A percentile compares a stretch with the other conserved stretches of the same genome.
Conservation (phyloP, 2,797 vertebrate species). For the Rhadinocentrus ornatus region DNA sequence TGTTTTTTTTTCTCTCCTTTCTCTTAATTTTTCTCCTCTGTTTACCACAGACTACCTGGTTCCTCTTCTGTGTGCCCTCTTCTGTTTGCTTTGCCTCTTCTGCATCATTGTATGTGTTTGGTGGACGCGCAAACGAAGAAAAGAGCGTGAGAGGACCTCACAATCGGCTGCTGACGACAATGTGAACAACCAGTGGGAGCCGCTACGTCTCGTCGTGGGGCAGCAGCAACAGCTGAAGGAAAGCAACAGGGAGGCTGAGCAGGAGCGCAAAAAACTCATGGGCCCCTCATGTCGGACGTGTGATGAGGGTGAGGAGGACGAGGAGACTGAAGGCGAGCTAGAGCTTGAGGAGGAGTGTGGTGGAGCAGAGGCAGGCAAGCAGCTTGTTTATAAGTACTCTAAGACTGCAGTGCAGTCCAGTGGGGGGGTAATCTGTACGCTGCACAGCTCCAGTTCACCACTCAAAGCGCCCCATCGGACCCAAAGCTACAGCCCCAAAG, state of each 20-base stretch:
- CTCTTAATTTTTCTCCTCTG: background rate
- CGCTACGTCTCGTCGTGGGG: constrained; percentile 87
- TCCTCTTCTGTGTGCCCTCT: constrained; percentile 87
- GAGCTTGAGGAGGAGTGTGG: constrained; percentile 74
- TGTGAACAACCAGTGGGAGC: constrained; percentile 96
- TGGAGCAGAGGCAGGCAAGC: constrained; percentile 85
- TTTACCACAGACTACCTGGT: constrained; percentile 88
- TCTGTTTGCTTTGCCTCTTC: constrained; percentile 90
- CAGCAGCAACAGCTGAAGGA: constrained; percentile 82
- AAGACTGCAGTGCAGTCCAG: constrained; percentile 86
- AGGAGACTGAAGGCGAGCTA: constrained; percentile 71
- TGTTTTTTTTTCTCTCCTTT: background rate
- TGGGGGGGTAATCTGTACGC: constrained; percentile 84
- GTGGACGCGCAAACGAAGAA: constrained; percentile 98
- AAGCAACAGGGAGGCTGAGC: constrained; percentile 89
- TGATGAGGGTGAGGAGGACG: constrained; percentile 80
- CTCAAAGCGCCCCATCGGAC: constrained; percentile 90
- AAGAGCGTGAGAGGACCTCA: constrained; percentile 90
- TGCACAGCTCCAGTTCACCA: constrained; percentile 81
- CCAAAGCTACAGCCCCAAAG: constrained; percentile 88
- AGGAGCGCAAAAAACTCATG: constrained; percentile 95
- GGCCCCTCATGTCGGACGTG: constrained; percentile 87
- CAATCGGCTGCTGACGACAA: constrained; percentile 78
- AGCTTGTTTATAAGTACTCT: constrained; percentile 85
- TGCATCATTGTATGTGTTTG: constrained; percentile 93